A percentile compares a stretch with the other conserved stretches of the same genome.
phyloP scores from a whole-genome alignment of 2,113 vertebrate genomes.

The Trematocara marginatum region DNA sequence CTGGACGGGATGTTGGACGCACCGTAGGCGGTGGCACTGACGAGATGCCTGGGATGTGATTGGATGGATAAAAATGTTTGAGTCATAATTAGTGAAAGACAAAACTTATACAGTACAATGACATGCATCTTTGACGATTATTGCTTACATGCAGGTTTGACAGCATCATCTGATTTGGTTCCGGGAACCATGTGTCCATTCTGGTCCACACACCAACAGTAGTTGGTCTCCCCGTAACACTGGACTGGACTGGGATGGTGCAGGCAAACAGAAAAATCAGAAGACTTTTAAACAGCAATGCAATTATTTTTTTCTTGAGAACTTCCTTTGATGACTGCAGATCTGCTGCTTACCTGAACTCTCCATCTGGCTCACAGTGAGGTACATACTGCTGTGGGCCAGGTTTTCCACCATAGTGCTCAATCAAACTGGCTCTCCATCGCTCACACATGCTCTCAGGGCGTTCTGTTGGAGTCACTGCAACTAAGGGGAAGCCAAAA shows the following conservation, averaged over 20 bases:
- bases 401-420: constrained; percentile 82
- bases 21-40: constrained; percentile 76
- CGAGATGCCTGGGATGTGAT: constrained; percentile 78
- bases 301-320: background rate
- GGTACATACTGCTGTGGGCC: constrained; percentile 83
- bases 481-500: background rate
- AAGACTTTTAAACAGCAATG: background rate
- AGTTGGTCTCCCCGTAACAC: constrained; percentile 89
- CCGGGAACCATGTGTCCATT: constrained; percentile 85
- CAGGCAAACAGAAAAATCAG: background rate
- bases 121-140: background rate
- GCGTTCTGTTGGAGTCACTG: constrained; percentile 66
- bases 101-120: background rate
- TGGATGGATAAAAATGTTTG: background rate
- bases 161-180: constrained; percentile 79
- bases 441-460: constrained; percentile 85
- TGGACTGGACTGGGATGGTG: constrained; percentile 71
- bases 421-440: constrained; percentile 84
- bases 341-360: constrained; percentile 68
- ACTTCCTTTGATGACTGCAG: background rate
- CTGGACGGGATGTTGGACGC: constrained; percentile 77
- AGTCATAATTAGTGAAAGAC: background rate
- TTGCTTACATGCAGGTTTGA: constrained; percentile 83
- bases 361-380: constrained; percentile 79
- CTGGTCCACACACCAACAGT: constrained; percentile 94